Evolutionary conservation across 2,888 invertebrate species (phyloP), one percentile per base, ranked within the genome.

Genomic region (Protodeltote pygarga): DNA sequence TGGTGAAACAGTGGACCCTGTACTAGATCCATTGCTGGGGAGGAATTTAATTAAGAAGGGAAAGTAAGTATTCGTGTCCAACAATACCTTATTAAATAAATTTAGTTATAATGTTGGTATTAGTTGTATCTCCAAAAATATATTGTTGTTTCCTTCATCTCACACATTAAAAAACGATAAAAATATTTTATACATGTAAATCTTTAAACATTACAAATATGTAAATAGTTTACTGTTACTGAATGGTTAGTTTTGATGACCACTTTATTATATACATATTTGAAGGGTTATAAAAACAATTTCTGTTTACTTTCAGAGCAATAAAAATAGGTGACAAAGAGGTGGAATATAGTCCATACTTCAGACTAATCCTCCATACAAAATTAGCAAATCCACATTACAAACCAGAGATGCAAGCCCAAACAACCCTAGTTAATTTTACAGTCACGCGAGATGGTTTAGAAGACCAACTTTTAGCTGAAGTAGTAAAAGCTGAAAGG

Each of bases 401-500:
- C 83, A 98, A 98, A 80, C 99, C 99, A 1, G 99, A 99, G 93
- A 97, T 99, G 97, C 98, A 99, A 89, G 99, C 99, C 8, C 98
- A 99, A 91, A 97, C 98, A 0, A 98, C 98, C 1, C 92, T 99
- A 48, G 98, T 99, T 60, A 98, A 99, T 89, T 99, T 99, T 77
- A 98, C 98, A 5, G 99, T 99, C 4, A 99, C 99, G 4, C 94
- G 97, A 74, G 98, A 98, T 79, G 99, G 98, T 5, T 90, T 99
- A 31, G 98, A 98, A 92, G 98, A 99, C 85, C 98, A 99, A 85
- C 93, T 99, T 10, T 90, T 99, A 46, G 98, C 98, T 9, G 98
- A 98, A 93, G 98, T 98, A 8, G 98, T 99, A 0, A 98, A 98
- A 91, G 98, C 98, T 5, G 99, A 99, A 87, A 94, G 98, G 71